A percentile compares a stretch with the other conserved stretches of the same genome.
Evolutionary conservation across 2,113 vertebrate genomes (phyloP).

Genomic region (Tamias sibiricus): DNA sequence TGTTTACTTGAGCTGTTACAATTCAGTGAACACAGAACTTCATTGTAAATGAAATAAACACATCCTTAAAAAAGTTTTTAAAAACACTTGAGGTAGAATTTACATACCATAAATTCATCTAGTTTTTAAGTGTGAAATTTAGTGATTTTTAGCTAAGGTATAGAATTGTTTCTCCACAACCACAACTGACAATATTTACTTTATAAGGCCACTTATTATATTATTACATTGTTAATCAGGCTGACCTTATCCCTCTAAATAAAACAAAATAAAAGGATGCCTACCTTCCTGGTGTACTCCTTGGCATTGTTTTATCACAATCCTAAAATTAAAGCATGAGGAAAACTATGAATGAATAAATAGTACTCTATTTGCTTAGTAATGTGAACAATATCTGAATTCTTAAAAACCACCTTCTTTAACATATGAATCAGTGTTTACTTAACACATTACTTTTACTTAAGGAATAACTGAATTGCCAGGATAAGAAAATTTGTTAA

Average conservation of each 20-base stretch:
- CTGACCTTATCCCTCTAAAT: background rate
- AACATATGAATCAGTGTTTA: slow-evolving; percentile 6
- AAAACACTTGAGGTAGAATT: background rate
- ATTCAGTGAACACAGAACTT: background rate
- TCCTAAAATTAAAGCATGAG: slow-evolving; percentile 86
- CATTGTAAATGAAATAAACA: slow-evolving; percentile 15
- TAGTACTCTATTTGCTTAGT: background rate
- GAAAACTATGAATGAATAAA: slow-evolving; percentile 71
- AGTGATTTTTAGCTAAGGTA: slow-evolving; percentile 37
- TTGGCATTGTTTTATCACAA: slow-evolving; percentile 94
- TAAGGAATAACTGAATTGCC: slow-evolving; percentile 39
- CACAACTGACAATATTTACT: background rate
- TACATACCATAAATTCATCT: background rate
- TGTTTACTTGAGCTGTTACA: background rate
- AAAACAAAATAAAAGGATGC: slow-evolving; percentile 73
- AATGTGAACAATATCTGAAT: slow-evolving; percentile 39
- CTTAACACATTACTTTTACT: slow-evolving; percentile 12
- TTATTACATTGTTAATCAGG: background rate
- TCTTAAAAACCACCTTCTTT: slow-evolving; percentile 9
- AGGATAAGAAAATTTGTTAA: slow-evolving; percentile 20
- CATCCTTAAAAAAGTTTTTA: background rate
- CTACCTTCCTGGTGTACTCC: slow-evolving; percentile 95
- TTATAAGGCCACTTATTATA: background rate
- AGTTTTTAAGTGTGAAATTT: background rate
- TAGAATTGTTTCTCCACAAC: slow-evolving; percentile 2